A percentile compares a stretch with the other conserved stretches of the same genome.
These are phyloP conservation scores for Ormyrus thymus DNA, from an alignment of 2,888 invertebrate genomes.

Conservation along the genomic window DNA sequence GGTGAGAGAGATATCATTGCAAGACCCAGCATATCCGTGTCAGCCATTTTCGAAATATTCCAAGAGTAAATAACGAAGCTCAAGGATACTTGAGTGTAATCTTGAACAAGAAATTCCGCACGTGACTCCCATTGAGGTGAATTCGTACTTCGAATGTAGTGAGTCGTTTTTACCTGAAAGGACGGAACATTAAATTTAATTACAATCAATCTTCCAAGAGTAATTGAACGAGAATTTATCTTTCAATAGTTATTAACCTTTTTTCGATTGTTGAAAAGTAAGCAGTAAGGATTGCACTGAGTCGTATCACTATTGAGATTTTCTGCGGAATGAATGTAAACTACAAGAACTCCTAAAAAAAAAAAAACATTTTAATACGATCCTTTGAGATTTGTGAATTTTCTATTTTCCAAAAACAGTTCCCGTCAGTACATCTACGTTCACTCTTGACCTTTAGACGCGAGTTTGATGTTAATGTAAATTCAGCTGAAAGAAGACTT, in stretches of 20 bases:
- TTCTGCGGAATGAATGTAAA: constrained; percentile 76
- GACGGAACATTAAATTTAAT: constrained; percentile 13
- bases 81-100: constrained; percentile 76
- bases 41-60: constrained; percentile 75
- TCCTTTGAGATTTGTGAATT: too few species aligned
- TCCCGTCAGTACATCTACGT: too few species aligned
- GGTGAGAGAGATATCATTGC: constrained; percentile 74
- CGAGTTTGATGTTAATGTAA: constrained; percentile 1
- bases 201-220: neutral
- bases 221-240: neutral
- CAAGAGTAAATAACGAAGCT: constrained; percentile 77
- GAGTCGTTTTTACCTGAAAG: constrained; percentile 76
- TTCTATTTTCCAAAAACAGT: too few species aligned
- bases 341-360: constrained; percentile 75
- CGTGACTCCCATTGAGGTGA: constrained; percentile 76
- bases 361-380: neutral
- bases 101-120: constrained; percentile 76
- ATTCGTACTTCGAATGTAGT: constrained; percentile 74
- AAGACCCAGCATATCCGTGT: constrained; percentile 77
- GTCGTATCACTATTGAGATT: constrained; percentile 74
- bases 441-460: too few species aligned
- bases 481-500: neutral
- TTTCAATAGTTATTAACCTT: constrained; percentile 69
- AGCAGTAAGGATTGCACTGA: constrained; percentile 77
- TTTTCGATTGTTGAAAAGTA: constrained; percentile 76